phyloP scores from a whole-genome alignment of 1,140 invertebrate species.

The Heterodera schachtii region DNA sequence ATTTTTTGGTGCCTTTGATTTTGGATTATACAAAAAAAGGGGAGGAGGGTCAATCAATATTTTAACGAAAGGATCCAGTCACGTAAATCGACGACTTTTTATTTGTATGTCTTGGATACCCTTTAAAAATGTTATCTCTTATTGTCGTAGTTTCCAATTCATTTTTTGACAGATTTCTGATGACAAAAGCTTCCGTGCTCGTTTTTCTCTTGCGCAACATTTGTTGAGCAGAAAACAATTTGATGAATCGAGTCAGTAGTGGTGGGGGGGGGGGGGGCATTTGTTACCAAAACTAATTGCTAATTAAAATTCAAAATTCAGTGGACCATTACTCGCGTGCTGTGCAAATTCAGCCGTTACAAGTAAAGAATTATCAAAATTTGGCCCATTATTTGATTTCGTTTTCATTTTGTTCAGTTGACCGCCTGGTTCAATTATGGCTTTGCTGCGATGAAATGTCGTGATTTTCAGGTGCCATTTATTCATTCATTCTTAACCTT shows the following conservation, averaged over 20 bases:
- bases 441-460: slow-evolving; percentile 34
- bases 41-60: no score
- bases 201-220: slow-evolving; percentile 25
- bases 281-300: background rate
- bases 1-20: no score
- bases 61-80: no score
- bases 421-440: slow-evolving; percentile 41
- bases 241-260: background rate
- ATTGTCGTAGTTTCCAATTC: background rate
- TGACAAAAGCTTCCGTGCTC: slow-evolving; percentile 27
- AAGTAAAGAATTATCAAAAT: slow-evolving; percentile 16
- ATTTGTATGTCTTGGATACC: no score
- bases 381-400: slow-evolving; percentile 14
- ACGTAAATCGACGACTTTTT: no score
- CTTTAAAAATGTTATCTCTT: no score
- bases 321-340: slow-evolving; percentile 34
- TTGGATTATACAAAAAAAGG: no score
- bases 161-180: slow-evolving; percentile 26
- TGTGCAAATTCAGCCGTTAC: slow-evolving; percentile 40
- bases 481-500: no score
- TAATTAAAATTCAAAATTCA: background rate
- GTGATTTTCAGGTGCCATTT: slow-evolving; percentile 20
- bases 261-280: background rate
- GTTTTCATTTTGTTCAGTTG: slow-evolving; percentile 30
- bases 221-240: slow-evolving; percentile 34